Percentiles rank a stretch among this genome's conserved stretches.
These are phyloP conservation scores for Andrena flavipes DNA, from an alignment of 2,888 invertebrate species.

Conservation along the genomic window DNA sequence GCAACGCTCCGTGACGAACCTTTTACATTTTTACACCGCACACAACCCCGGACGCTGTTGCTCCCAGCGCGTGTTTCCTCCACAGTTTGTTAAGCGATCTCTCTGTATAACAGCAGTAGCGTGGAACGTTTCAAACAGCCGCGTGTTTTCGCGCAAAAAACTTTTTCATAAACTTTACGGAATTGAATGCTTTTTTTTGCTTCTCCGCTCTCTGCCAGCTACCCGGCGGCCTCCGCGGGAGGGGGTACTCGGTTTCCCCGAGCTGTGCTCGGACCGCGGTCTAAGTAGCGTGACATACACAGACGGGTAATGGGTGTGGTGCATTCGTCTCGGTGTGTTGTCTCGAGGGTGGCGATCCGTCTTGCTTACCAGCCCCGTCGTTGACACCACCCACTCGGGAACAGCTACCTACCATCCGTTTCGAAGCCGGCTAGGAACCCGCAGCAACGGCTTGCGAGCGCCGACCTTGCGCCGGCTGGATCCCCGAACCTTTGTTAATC, in stretches of 20 bases:
- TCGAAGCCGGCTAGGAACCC: conserved; percentile 47
- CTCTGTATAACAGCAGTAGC: not conserved
- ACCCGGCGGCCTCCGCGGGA: not conserved
- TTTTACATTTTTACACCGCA: conserved; percentile 35
- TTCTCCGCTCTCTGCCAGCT: not conserved
- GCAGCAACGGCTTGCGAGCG: conserved; percentile 26
- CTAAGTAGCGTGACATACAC: conserved; percentile 63
- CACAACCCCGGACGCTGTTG: not conserved
- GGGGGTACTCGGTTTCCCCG: not conserved
- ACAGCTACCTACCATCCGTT: conserved; percentile 65
- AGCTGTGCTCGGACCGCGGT: not conserved
- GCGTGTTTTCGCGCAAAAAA: not conserved
- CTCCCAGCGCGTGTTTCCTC: too few relatives aligned
- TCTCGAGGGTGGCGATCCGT: conserved; percentile 79
- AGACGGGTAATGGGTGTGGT: conserved; percentile 70
- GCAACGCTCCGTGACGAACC: conserved; percentile 46
- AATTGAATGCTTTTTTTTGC: not conserved
- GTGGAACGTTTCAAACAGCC: not conserved
- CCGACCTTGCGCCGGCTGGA: conserved; percentile 43
- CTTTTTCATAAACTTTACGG: not conserved
- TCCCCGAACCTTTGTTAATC: conserved; percentile 69
- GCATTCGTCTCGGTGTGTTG: conserved; percentile 70
- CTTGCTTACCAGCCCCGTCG: conserved; percentile 78
- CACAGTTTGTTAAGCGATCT: not conserved
- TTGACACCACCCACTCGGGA: conserved; percentile 79